Conservation (phyloP, 2,888 invertebrate genomes). For the Pollenia angustigena region DNA sequence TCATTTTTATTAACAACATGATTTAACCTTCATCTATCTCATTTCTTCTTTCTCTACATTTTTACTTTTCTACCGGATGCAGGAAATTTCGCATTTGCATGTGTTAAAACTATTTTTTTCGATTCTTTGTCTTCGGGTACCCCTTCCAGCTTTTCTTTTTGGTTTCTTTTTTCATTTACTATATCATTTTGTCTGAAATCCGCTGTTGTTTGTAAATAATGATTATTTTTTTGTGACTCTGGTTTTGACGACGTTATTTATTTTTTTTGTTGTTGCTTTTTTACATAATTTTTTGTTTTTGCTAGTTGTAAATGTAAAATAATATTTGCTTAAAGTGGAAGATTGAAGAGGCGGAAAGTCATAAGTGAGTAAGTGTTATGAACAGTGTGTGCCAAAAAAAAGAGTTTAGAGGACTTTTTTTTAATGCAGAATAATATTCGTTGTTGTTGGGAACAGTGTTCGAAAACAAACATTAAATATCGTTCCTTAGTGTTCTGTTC, state of each 20-base stretch:
- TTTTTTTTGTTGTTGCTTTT: neutral
- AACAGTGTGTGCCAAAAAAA: conserved; percentile 11
- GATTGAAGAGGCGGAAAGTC: conserved; percentile 32
- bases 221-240: conserved; percentile 12
- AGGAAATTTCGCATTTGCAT: neutral
- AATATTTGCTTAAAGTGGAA: conserved; percentile 43
- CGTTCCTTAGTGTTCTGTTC: too few relatives aligned
- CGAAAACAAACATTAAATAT: too few relatives aligned
- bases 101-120: neutral
- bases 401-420: too few relatives aligned
- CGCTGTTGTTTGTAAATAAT: conserved; percentile 52
- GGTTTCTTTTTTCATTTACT: neutral
- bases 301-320: conserved; percentile 29
- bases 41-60: conserved; percentile 2
- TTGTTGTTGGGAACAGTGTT: too few relatives aligned
- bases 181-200: conserved; percentile 45
- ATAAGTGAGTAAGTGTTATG: neutral
- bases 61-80: conserved; percentile 14
- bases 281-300: neutral
- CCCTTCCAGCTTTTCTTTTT: neutral
- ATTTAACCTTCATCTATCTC: conserved; percentile 54
- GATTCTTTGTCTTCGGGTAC: neutral
- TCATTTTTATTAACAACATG: conserved; percentile 15
- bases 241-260: conserved; percentile 46
- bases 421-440: too few relatives aligned